phyloP scores from a whole-genome alignment of 2,888 invertebrate species.

The Chloroclysta siterata region DNA sequence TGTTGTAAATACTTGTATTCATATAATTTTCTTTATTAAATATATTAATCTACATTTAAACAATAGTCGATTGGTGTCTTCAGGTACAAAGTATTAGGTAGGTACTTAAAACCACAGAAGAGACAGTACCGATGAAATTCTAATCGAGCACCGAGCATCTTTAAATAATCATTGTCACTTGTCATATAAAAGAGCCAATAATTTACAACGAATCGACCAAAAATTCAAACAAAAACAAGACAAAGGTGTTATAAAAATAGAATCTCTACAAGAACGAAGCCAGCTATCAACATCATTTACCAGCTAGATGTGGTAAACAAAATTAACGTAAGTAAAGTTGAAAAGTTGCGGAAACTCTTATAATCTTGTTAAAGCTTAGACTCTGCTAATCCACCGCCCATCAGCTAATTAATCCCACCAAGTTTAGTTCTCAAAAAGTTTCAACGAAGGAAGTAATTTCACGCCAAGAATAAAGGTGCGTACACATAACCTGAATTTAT shows the following conservation, averaged over 20 bases:
- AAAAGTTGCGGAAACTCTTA: conserved; percentile 80
- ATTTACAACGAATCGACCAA: neutral
- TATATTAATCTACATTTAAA: no score
- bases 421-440: conserved; percentile 83
- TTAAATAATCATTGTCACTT: no score
- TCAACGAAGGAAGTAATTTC: conserved; percentile 82
- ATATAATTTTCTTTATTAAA: no score
- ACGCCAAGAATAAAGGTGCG: conserved; percentile 58
- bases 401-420: conserved; percentile 83
- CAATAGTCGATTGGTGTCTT: no score
- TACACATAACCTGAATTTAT: neutral
- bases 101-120: no score
- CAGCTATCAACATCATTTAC: conserved; percentile 41
- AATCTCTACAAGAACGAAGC: conserved; percentile 22
- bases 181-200: no score
- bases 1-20: no score
- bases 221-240: neutral
- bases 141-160: no score
- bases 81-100: no score
- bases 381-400: conserved; percentile 79
- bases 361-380: conserved; percentile 82
- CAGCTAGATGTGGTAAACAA: conserved; percentile 65
- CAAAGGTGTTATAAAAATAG: conserved; percentile 7
- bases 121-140: no score
- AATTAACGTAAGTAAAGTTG: conserved; percentile 79